Base-by-base conservation (phyloP, 2,113 vertebrate species). In the Procapra przewalskii region DNA sequence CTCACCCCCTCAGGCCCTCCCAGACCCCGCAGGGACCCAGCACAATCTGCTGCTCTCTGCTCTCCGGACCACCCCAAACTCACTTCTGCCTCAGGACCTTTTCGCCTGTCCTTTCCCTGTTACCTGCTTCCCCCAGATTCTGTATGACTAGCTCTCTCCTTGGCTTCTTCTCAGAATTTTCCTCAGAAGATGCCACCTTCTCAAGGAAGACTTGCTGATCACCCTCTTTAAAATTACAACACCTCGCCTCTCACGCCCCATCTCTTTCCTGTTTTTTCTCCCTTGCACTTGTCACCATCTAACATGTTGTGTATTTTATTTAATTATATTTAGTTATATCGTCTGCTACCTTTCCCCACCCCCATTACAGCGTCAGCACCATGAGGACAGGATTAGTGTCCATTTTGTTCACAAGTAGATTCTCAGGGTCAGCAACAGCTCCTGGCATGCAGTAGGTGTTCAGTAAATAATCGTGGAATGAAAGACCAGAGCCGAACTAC, bases 41-140 rank as follows among this genome's bases (percentile, higher is more conserved):
- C 27, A 15, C 3, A 19, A 5, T n/a, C 17, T 43, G n/a, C 36
- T 23, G 45, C 25, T 33, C 43, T 71, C 45, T 43, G 33, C 25
- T 54, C 50, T 55, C 13, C 29, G n/a, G 54, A 71, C 23, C 50
- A 0, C 6, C 40, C 33, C 31, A 62, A 40, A 17, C 40, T 75
- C 67, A 15, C 43, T 59, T 52, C 90, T 95, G 80, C 92, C 95
- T 50, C 83, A 40, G 86, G 93, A 71, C 82, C 84, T 96, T 86
- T 91, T 97, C 45, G 48, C 33, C 50, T 86, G 23, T 87, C 8
- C 1, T 45, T 7, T 31, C 23, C 21, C 16, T 10, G 50, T 57
- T 52, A 67, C 67, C 64, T 29, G 52, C 90, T 57, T 75, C 57
- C 77, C 23, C 48, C 1, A 7, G 31, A 75, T 75, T 36, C 84